Conservation (phyloP, 2,888 invertebrate genomes). For the Euspilapteryx auroguttella region DNA sequence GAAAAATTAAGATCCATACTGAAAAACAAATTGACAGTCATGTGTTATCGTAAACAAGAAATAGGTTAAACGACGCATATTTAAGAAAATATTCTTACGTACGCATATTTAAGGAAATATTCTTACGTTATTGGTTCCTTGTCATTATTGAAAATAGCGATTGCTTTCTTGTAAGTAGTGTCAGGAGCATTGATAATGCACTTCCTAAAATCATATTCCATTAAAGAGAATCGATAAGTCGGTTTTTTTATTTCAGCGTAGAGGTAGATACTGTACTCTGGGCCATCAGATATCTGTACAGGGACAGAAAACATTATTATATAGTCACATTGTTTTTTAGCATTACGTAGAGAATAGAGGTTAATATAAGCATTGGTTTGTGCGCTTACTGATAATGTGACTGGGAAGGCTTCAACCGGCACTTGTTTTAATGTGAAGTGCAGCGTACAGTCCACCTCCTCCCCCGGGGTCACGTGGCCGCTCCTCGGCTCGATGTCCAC, state of each 20-base stretch:
- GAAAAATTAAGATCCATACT: constrained; percentile 56
- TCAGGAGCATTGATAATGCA: constrained; percentile 62
- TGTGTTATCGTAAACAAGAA: too few species aligned
- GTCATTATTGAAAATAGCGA: constrained; percentile 34
- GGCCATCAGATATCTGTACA: constrained; percentile 69
- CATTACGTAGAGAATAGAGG: too few species aligned
- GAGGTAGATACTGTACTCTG: constrained; percentile 61
- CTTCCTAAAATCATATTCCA: constrained; percentile 66
- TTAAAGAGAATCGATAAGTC: constrained; percentile 64
- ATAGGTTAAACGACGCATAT: too few species aligned
- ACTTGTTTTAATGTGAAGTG: constrained; percentile 36
- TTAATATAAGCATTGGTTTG: too few species aligned
- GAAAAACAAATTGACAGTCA: constrained; percentile 11
- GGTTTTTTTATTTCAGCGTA: constrained; percentile 61
- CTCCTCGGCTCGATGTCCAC: constrained; percentile 30
- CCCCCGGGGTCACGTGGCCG: constrained; percentile 33
- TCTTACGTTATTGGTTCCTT: constrained; percentile 27
- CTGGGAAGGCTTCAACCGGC: constrained; percentile 35
- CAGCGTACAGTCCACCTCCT: constrained; percentile 26
- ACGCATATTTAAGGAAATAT: background rate
- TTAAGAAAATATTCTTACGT: too few species aligned
- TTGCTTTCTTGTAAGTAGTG: constrained; percentile 38
- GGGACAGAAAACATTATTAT: too few species aligned
- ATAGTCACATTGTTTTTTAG: too few species aligned
- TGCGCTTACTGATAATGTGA: constrained; percentile 30